Evolutionary conservation across 2,888 invertebrate species (phyloP).

Genomic region (Pachymerium ferrugineum): DNA sequence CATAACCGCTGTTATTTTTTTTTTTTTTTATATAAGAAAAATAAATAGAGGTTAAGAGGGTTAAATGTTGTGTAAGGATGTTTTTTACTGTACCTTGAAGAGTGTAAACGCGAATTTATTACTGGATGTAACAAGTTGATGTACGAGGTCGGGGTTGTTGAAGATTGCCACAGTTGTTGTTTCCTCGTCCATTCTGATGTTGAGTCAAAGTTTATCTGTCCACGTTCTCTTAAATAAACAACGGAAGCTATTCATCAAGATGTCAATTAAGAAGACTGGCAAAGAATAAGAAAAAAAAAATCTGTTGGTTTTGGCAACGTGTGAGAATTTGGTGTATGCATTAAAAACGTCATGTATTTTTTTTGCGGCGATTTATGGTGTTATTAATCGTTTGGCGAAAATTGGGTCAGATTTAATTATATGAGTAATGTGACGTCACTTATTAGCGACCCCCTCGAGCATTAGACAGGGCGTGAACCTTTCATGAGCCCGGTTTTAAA

Average conservation of each 20-base stretch:
- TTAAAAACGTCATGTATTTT: neutral
- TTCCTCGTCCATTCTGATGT: slow-evolving; percentile 2
- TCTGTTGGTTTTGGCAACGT: too few relatives aligned
- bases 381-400: too few relatives aligned
- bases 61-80: neutral
- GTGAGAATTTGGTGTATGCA: too few relatives aligned
- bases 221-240: neutral
- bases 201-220: neutral
- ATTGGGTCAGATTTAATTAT: too few relatives aligned
- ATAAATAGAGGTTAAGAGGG: neutral
- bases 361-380: too few relatives aligned
- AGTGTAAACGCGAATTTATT: neutral
- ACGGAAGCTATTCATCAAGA: slow-evolving; percentile 5
- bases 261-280: neutral
- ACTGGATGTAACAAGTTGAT: neutral
- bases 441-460: neutral
- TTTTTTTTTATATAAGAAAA: neutral
- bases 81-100: neutral
- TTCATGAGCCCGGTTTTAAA: neutral
- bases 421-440: neutral
- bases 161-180: neutral
- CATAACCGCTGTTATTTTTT: neutral
- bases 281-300: neutral
- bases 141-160: neutral
- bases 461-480: neutral